Base-by-base conservation (phyloP, 2,888 invertebrate species). In the Ceraclea dissimilis region DNA sequence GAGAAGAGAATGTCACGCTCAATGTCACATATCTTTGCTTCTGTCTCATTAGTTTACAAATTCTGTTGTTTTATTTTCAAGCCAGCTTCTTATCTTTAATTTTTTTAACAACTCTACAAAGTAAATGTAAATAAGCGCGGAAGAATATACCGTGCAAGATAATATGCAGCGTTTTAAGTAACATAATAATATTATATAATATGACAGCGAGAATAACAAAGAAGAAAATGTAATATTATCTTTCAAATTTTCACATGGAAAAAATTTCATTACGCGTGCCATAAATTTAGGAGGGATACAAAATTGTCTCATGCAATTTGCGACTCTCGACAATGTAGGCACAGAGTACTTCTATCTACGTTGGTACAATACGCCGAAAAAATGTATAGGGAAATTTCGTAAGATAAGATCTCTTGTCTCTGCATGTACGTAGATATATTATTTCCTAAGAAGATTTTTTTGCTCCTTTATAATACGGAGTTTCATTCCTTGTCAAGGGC, bases 261-360 rank as follows among this genome's bases (percentile, higher is more conserved):
- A 39, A 13, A 39, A 39, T 39, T 39, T 39, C 39, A 39, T 39
- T 39, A 39, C 39, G 39, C 39, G 13, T 39, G 39, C 39, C 16
- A 39, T 39, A 39, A 39, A 39, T 39, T 39, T 39, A 4, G 39
- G 39, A 39, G 39, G 39, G 39, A 39, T 39, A 39, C 39, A 39
- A 39, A 39, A 16, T n/a, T 39, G 39, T 39, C 39, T 39, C 39
- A 5, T 39, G 39, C 39, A 39, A 39, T 8, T 39, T 39, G 39
- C 39, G 39, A n/a, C 13, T 39, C 39, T n/a, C 39, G 39, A 16
- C 39, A 13, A 39, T 11, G 6, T 31, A 39, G 39, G 8, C 39
- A 10, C 5, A 16, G 39, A 39, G 16, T 13, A 13, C 13, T 8
- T 13, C 39, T n/a, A 39, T 4, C 39, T 39, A 31, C 31, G 16